phyloP scores from a whole-genome alignment of 1,140 invertebrate species.

The Drosophila gunungcola region DNA sequence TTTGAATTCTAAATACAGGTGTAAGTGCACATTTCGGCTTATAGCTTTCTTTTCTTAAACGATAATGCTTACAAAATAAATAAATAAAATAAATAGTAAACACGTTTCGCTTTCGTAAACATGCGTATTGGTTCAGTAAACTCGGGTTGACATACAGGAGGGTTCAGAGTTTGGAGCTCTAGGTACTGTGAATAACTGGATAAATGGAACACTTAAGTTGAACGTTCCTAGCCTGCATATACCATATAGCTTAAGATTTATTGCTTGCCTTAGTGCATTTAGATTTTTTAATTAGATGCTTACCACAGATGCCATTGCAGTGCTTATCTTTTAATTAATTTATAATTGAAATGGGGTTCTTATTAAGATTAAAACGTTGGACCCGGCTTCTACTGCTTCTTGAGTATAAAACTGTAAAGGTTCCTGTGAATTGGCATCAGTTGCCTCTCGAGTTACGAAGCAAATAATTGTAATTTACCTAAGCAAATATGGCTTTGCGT shows the following conservation, averaged over 20 bases:
- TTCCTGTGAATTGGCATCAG: conserved; percentile 35
- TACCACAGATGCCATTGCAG: conserved; percentile 20
- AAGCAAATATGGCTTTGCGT: conserved; percentile 22
- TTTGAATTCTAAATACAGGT: no score
- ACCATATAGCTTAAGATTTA: conserved; percentile 32
- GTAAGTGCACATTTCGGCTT: not conserved
- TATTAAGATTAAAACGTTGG: conserved; percentile 21
- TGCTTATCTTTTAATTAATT: conserved; percentile 63
- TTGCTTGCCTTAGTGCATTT: conserved; percentile 24
- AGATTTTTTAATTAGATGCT: conserved; percentile 36
- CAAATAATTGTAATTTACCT: conserved; percentile 5
- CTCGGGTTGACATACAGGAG: conserved; percentile 1
- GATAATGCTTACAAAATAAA: not conserved
- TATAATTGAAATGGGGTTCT: conserved; percentile 45
- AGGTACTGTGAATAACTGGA: conserved; percentile 27
- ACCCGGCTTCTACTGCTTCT: conserved; percentile 1
- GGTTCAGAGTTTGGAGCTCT: conserved; percentile 18
- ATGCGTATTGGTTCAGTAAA: conserved; percentile 9
- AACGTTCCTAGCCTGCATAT: conserved; percentile 18
- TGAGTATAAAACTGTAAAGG: conserved; percentile 42
- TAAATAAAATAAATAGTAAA: not conserved
- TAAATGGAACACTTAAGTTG: conserved; percentile 11
- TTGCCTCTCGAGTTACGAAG: conserved; percentile 22
- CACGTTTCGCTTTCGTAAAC: conserved; percentile 2
- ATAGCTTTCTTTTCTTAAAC: not conserved